Evolutionary conservation across 2,113 vertebrate genomes (phyloP), one percentile per base, ranked within the genome.

Genomic region (Pygoscelis antarcticus): DNA sequence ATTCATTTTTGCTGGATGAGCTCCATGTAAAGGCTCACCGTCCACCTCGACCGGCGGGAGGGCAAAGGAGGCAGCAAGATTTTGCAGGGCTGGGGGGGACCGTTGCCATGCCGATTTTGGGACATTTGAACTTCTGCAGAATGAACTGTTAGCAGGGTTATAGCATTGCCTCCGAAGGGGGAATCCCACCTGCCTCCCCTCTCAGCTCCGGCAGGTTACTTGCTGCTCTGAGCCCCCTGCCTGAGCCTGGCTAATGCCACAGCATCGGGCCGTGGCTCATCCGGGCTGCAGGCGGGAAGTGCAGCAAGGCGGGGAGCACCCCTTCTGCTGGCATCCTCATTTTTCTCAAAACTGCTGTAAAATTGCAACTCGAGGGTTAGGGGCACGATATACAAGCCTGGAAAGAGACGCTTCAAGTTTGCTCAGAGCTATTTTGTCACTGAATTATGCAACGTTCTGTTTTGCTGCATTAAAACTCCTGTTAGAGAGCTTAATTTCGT

Each of bases 271-370:
- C 17, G 29, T 0, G 0, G 75, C 22, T 91, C 38, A 13, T 23
- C 32, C 0, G 3, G 26, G 60, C 49, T 77, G 40, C 66, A 27
- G 44, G 55, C 0, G 0, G 26, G 54, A 80, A 74, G 26, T 0
- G 6, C 36, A 60, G 47, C 2, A 7, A 34, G 49, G 62, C 40
- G 32, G 44, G 36, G 36, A 87, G 7, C 62, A 49, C 11, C 21
- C 21, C 7, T 69, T 77, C 69, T 60, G 38, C 60, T 49, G n/a
- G 69, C 46, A 92, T 32, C 65, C 58, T 71, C 16, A 2, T 21
- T 46, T 74, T 75, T 52, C 30, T 57, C 42, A 49, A 75, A 95
- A 54, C 55, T 51, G 47, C 51, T 9, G 47, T 71, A 71, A 89
- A 94, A 49, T 23, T 60, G 69, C 62, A 90, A 3, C 54, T 52